Percentiles rank a stretch among this genome's conserved stretches.
These are phyloP conservation scores for Parambassis ranga DNA, from an alignment of 2,797 vertebrate species.

Conservation along the genomic window DNA sequence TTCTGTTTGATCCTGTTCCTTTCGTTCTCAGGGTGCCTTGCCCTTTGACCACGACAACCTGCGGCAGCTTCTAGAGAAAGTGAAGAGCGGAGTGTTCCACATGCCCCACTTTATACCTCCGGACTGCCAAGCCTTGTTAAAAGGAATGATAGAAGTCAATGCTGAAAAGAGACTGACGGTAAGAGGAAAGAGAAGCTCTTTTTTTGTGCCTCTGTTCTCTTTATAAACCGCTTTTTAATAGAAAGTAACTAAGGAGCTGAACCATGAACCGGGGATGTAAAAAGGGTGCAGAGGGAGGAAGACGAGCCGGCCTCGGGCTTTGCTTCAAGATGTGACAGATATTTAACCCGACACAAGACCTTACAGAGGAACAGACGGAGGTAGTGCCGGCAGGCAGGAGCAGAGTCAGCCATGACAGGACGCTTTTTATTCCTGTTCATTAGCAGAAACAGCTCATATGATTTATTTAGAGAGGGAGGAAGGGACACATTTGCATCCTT, in stretches of 20 bases:
- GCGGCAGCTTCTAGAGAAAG: conserved; percentile 91
- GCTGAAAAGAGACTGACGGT: conserved; percentile 90
- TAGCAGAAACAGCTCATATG: neutral
- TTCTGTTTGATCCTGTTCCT: neutral
- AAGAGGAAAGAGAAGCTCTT: conserved; percentile 54
- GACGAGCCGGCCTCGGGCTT: conserved; percentile 7
- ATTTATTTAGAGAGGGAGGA: neutral
- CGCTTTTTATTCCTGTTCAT: conserved; percentile 2
- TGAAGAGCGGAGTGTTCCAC: conserved; percentile 92
- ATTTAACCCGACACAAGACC: conserved; percentile 25
- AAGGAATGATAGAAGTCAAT: conserved; percentile 92
- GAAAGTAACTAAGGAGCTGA: neutral
- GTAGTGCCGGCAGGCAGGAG: neutral
- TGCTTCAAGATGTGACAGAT: conserved; percentile 33
- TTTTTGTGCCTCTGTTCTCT: neutral
- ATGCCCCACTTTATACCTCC: conserved; percentile 95
- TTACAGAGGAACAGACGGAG: neutral
- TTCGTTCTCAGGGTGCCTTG: conserved; percentile 83
- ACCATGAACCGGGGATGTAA: neutral
- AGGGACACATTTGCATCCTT: neutral
- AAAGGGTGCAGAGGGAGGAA: neutral
- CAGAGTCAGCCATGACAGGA: neutral
- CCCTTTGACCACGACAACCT: conserved; percentile 94
- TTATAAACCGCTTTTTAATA: neutral
- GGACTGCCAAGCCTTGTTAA: conserved; percentile 87